Conservation (phyloP, 1,140 invertebrate genomes). For the Panagrolaimus sp. region DNA sequence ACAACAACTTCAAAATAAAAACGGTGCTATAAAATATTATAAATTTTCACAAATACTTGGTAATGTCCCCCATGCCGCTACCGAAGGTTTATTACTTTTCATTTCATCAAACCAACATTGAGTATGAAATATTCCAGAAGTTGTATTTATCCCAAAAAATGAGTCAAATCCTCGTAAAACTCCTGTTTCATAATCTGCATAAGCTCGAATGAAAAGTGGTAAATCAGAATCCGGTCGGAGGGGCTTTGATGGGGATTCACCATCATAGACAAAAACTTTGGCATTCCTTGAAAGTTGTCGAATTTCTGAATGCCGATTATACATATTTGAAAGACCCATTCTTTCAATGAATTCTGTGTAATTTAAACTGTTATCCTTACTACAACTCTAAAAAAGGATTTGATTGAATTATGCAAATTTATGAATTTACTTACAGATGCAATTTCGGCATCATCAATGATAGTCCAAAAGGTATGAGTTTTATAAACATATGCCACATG, state of each 20-base stretch:
- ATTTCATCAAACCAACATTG: too few relatives aligned
- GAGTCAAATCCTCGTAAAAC: background rate
- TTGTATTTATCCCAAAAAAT: background rate
- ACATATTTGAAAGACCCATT: conserved; percentile 16
- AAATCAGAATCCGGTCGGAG: background rate
- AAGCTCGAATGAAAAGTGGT: background rate
- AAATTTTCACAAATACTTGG: too few relatives aligned
- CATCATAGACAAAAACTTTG: conserved; percentile 20
- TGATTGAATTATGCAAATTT: background rate
- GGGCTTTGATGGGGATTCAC: background rate
- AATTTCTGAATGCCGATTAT: conserved; percentile 21
- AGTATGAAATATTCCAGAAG: too few relatives aligned
- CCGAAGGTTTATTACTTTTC: too few relatives aligned
- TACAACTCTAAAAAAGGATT: conserved; percentile 18
- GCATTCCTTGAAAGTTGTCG: conserved; percentile 10
- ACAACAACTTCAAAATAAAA: too few relatives aligned
- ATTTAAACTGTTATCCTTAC: background rate
- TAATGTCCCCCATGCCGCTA: too few relatives aligned
- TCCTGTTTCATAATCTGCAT: background rate
- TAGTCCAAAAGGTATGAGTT: conserved; percentile 9
- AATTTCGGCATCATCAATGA: background rate
- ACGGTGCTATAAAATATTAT: too few relatives aligned
- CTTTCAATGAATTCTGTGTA: conserved; percentile 9
- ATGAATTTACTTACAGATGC: too few relatives aligned
- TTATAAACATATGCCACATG: conserved; percentile 16